Percentiles rank a stretch among this genome's conserved stretches.
Conservation (phyloP, 2,888 invertebrate species). For the Drosophila nigritarsus region DNA sequence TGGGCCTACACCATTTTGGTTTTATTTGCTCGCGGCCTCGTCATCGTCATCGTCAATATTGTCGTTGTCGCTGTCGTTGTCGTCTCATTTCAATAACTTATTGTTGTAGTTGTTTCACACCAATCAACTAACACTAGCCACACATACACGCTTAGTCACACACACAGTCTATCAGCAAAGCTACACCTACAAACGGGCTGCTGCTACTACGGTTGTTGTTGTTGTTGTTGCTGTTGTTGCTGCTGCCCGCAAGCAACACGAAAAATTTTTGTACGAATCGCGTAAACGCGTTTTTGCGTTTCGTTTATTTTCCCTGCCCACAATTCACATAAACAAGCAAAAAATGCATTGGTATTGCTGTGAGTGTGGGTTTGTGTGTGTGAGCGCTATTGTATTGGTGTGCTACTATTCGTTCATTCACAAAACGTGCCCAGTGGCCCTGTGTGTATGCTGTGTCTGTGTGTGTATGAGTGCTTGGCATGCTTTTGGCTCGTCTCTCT, state of each 20-base stretch:
- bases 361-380: conserved; percentile 33
- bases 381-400: conserved; percentile 57
- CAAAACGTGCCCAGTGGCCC: conserved; percentile 61
- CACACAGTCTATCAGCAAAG: conserved; percentile 51
- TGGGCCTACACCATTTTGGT: conserved; percentile 81
- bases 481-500: conserved; percentile 70
- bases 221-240: conserved; percentile 51
- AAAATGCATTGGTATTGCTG: conserved; percentile 23
- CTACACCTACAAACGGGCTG: conserved; percentile 68
- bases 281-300: conserved; percentile 83
- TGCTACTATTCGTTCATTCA: conserved; percentile 81
- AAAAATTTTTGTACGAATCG: conserved; percentile 83
- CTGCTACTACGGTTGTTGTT: conserved; percentile 28
- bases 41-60: conserved; percentile 55
- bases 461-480: conserved; percentile 60
- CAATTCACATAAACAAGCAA: conserved; percentile 74
- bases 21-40: conserved; percentile 61
- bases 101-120: conserved; percentile 75
- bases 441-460: conserved; percentile 15
- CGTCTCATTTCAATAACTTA: conserved; percentile 80
- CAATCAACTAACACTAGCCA: conserved; percentile 52
- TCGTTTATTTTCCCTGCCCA: conserved; percentile 84
- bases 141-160: conserved; percentile 22
- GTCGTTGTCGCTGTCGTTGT: conserved; percentile 57
- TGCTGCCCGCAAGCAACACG: conserved; percentile 46